Evolutionary conservation across 2,113 vertebrate species (phyloP), one percentile per base, ranked within the genome.

Genomic region (Circaetus gallicus): DNA sequence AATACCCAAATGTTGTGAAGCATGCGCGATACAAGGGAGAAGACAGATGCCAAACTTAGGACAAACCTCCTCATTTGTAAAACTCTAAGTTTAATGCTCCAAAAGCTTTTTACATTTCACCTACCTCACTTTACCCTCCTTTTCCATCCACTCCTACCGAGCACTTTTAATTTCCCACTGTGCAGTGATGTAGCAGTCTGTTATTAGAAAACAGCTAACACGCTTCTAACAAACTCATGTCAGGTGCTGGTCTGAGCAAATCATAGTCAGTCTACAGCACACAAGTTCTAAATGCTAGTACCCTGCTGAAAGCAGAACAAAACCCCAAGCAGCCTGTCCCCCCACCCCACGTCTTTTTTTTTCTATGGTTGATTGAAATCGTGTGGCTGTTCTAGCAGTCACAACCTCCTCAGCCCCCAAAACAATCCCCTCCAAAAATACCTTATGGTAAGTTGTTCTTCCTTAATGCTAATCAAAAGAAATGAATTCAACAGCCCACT

Each of bases 131-230:
- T 65, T 20, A 86, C 21, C 36, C 49, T 95, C 76, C 92, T 78
- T 56, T 81, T 76, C 55, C 65, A 90, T 72, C 86, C 84, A 42
- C 24, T 93, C 34, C 61, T 69, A 76, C 56, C 2, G 7, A 73
- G 40, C 25, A 50, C 82, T 95, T 96, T 76, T 90, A 96, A 96
- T 92, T 93, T 95, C 74, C 45, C 69, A 63, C 61, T 67, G 88
- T 53, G 78, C 62, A 94, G 50, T 49, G 87, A 82, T 77, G 94
- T 82, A 92, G 76, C 65, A 86, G 53, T 20, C 67, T 88, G 81
- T 87, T 93, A 90, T 82, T 90, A 93, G 63, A 84, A 90, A 91
- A 84, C 59, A 95, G 50, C 73, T 71, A 96, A 91, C 71, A 82
- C 61, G 55, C 67, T 91, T 83, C 24, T 85, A 89, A 86, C 26